Evolutionary conservation across 2,888 invertebrate species (phyloP).

Genomic region (Sarcophaga rosellei): DNA sequence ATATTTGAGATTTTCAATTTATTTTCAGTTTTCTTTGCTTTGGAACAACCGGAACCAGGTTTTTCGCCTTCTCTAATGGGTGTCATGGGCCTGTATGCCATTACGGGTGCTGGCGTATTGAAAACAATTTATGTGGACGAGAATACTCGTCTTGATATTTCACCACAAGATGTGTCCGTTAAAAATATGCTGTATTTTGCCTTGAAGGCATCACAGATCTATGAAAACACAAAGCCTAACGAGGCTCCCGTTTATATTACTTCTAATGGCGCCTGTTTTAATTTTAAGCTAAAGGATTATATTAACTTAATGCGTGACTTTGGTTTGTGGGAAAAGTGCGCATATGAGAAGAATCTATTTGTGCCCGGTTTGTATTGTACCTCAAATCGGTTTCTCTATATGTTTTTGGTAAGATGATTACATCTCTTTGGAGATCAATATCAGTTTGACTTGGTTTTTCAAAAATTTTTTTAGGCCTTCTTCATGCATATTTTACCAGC

Average conservation of each 20-base stretch:
- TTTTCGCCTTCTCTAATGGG: conserved; percentile 75
- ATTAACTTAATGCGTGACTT: conserved; percentile 4
- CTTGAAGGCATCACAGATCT: conserved; percentile 25
- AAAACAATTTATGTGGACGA: conserved; percentile 72
- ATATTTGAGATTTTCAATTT: background rate
- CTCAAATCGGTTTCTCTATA: conserved; percentile 54
- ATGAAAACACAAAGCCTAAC: conserved; percentile 14
- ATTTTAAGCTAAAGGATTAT: background rate
- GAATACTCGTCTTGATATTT: conserved; percentile 71
- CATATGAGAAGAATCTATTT: conserved; percentile 65
- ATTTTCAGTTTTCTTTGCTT: conserved; percentile 72
- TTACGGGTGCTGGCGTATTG: conserved; percentile 74
- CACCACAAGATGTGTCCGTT: conserved; percentile 75
- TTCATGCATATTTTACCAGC: conserved; percentile 75
- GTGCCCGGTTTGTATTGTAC: conserved; percentile 49
- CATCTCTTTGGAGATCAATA: too few species aligned
- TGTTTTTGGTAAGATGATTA: conserved; percentile 54
- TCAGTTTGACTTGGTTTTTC: background rate
- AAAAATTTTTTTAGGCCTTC: conserved; percentile 56
- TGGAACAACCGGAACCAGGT: conserved; percentile 75
- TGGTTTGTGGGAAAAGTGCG: conserved; percentile 47
- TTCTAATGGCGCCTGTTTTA: conserved; percentile 31
- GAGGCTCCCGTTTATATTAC: conserved; percentile 56
- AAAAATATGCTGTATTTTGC: conserved; percentile 71
- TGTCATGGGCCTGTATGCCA: conserved; percentile 74